Percentiles rank a stretch among this genome's conserved stretches.
Evolutionary conservation across 1,140 invertebrate species (phyloP).

Genomic region (Drosophila kepulauana): DNA sequence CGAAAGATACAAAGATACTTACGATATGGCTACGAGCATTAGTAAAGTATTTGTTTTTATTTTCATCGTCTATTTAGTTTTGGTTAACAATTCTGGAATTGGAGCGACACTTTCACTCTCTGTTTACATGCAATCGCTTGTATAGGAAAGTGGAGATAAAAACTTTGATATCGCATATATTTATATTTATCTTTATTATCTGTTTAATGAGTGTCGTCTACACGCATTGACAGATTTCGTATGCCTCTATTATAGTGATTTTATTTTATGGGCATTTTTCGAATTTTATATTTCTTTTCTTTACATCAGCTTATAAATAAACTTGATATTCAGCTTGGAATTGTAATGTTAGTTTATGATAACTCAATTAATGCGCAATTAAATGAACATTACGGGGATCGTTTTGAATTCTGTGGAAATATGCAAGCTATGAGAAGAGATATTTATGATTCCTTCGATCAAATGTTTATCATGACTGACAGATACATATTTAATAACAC

Average conservation of each 20-base stretch:
- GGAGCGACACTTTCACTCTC: constrained; percentile 68
- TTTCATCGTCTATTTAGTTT: constrained; percentile 53
- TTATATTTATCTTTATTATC: constrained; percentile 58
- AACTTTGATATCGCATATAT: constrained; percentile 15
- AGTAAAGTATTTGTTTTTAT: constrained; percentile 46
- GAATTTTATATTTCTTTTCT: not conserved
- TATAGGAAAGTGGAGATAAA: not conserved
- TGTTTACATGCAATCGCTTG: constrained; percentile 14
- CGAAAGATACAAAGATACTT: constrained; percentile 54
- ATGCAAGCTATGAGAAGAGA: constrained; percentile 21
- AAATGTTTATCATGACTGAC: constrained; percentile 68
- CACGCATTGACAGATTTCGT: constrained; percentile 55
- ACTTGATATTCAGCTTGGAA: not conserved
- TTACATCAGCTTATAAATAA: constrained; percentile 3
- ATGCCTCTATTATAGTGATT: constrained; percentile 60
- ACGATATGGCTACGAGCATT: constrained; percentile 29
- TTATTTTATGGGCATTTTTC: constrained; percentile 45
- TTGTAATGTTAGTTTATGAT: constrained; percentile 42
- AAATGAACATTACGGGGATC: constrained; percentile 43
- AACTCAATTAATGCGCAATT: constrained; percentile 70
- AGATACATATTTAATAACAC: constrained; percentile 45
- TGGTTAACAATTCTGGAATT: constrained; percentile 57
- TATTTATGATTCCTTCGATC: constrained; percentile 30
- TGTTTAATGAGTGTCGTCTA: constrained; percentile 42
- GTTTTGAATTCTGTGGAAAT: constrained; percentile 36